A percentile compares a stretch with the other conserved stretches of the same genome.
These are phyloP conservation scores for Diplazon laetatorius DNA, from an alignment of 2,888 invertebrate species.

Conservation along the genomic window DNA sequence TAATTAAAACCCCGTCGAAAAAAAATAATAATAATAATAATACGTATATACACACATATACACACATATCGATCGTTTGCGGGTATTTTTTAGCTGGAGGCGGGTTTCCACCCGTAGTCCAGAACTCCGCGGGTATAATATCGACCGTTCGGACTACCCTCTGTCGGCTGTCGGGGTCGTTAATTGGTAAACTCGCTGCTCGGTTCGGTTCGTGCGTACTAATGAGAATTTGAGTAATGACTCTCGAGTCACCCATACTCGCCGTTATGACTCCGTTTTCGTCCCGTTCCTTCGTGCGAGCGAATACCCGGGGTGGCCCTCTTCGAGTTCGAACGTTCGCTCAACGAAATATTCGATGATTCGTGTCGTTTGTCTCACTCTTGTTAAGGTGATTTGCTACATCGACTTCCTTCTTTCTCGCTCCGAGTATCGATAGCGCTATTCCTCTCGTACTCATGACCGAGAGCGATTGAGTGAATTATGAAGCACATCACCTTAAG, in stretches of 20 bases:
- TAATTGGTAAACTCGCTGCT: slow-evolving; percentile 79
- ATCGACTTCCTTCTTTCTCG: slow-evolving; percentile 41
- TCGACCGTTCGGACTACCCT: slow-evolving; percentile 54
- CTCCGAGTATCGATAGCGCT: no score
- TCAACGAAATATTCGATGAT: slow-evolving; percentile 50
- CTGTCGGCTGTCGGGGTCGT: slow-evolving; percentile 64
- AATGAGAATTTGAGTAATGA: slow-evolving; percentile 81
- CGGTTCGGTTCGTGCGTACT: slow-evolving; percentile 75
- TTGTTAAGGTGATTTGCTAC: slow-evolving; percentile 39
- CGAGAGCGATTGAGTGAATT: no score
- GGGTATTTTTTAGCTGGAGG: slow-evolving; percentile 19
- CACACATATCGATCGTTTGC: slow-evolving; percentile 31
- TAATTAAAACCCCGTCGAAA: slow-evolving; percentile 56
- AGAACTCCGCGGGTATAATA: no score
- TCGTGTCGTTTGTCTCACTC: slow-evolving; percentile 41
- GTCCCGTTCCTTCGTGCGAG: slow-evolving; percentile 64
- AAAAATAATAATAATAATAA: no score
- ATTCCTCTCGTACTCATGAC: no score
- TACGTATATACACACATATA: not conserved
- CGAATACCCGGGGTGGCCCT: slow-evolving; percentile 51
- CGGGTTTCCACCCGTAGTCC: slow-evolving; percentile 44
- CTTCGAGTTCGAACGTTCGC: slow-evolving; percentile 11
- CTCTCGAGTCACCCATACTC: slow-evolving; percentile 73
- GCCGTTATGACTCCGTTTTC: slow-evolving; percentile 66
- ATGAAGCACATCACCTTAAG: no score